phyloP scores from a whole-genome alignment of 2,113 vertebrate species.

The Heteronetta atricapilla region DNA sequence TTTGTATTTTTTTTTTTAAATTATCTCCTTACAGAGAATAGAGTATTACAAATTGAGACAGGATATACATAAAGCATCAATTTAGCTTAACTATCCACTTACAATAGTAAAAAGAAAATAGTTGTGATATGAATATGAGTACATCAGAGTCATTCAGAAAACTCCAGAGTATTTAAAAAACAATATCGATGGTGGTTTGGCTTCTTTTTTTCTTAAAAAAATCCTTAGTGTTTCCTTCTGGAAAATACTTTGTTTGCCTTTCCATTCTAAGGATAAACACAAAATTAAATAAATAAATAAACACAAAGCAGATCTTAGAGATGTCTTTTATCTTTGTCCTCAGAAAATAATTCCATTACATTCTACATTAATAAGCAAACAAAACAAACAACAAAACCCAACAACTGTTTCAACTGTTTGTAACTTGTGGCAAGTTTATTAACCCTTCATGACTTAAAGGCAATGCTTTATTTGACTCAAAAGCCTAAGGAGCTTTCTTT shows the following conservation, averaged over 20 bases:
- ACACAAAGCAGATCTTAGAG: background rate
- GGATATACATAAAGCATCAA: slow-evolving; percentile 74
- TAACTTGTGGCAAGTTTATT: background rate
- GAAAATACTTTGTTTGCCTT: slow-evolving; percentile 60
- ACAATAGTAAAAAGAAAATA: slow-evolving; percentile 59
- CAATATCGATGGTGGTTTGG: background rate
- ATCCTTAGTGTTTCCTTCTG: slow-evolving; percentile 53
- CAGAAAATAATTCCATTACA: background rate
- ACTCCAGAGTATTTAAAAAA: slow-evolving; percentile 60
- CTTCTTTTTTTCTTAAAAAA: slow-evolving; percentile 24
- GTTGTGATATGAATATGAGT: slow-evolving; percentile 42
- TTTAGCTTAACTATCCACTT: slow-evolving; percentile 74
- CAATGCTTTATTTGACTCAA: background rate
- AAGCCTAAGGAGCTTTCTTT: background rate
- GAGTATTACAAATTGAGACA: slow-evolving; percentile 66
- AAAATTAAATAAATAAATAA: background rate
- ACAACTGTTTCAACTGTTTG: background rate
- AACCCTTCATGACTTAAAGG: background rate
- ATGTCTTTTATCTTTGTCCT: background rate
- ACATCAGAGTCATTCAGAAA: slow-evolving; percentile 66
- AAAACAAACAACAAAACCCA: background rate
- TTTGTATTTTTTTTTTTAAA: slow-evolving; percentile 61
- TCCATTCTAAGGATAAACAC: slow-evolving; percentile 9
- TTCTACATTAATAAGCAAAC: background rate
- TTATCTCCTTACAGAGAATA: slow-evolving; percentile 69